A percentile compares a stretch with the other conserved stretches of the same genome.
Evolutionary conservation across 1,140 invertebrate species (phyloP).

Genomic region (Aphelinus certus): DNA sequence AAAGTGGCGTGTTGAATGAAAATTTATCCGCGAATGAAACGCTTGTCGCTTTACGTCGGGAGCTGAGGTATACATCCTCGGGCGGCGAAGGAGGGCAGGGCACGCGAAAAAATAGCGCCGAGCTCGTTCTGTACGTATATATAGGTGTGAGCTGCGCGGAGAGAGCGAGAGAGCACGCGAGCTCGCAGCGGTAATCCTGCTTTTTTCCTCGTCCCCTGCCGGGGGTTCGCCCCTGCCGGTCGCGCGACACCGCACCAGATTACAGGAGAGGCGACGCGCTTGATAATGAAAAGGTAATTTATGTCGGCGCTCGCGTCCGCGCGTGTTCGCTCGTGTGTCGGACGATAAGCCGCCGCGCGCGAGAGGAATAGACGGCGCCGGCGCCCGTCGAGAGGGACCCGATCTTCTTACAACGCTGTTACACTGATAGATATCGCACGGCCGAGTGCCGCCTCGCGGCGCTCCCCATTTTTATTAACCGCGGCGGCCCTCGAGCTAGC

Average conservation of each 20-base stretch:
- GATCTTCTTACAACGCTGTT: slow-evolving; percentile 23
- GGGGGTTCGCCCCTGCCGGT: neutral
- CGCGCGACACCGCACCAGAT: no score
- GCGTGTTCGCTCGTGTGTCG: slow-evolving; percentile 44
- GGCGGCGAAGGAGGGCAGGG: no score
- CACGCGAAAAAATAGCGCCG: neutral
- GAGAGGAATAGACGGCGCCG: slow-evolving; percentile 31
- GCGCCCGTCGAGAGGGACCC: neutral
- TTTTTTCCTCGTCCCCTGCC: neutral
- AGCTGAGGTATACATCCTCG: no score
- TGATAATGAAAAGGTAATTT: slow-evolving; percentile 59
- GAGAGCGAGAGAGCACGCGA: slow-evolving; percentile 10
- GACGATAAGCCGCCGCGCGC: slow-evolving; percentile 42
- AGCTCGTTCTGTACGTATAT: neutral
- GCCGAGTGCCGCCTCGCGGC: no score
- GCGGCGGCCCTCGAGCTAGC: no score
- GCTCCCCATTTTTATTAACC: no score
- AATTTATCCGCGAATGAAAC: slow-evolving; percentile 30
- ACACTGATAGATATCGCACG: slow-evolving; percentile 30
- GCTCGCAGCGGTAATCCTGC: slow-evolving; percentile 32
- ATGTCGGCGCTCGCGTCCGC: slow-evolving; percentile 45
- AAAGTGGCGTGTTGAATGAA: slow-evolving; percentile 30
- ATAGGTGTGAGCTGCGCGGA: neutral
- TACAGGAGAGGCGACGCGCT: slow-evolving; percentile 19
- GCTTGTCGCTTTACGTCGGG: neutral